A percentile compares a stretch with the other conserved stretches of the same genome.
These are phyloP conservation scores for Dallia pectoralis DNA, from an alignment of 2,797 vertebrate genomes.

Conservation along the genomic window DNA sequence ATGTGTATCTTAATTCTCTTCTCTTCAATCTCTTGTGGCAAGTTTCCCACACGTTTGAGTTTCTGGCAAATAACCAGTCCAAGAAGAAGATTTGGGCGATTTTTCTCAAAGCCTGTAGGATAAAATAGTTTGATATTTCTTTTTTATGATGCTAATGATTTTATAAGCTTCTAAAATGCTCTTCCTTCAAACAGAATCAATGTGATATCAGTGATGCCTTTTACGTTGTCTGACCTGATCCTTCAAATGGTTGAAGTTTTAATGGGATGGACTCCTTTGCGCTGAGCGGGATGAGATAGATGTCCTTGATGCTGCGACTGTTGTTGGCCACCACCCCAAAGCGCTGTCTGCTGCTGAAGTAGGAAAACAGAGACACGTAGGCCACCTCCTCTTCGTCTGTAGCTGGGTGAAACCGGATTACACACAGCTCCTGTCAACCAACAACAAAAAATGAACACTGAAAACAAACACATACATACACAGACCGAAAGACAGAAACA, in stretches of 20 bases:
- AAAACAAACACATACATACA: not conserved
- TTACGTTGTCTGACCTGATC: slow-evolving; percentile 85
- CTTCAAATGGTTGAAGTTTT: slow-evolving; percentile 91
- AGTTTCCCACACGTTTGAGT: slow-evolving; percentile 74
- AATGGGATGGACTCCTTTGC: slow-evolving; percentile 89
- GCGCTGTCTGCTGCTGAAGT: slow-evolving; percentile 96
- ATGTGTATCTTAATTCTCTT: slow-evolving; percentile 78
- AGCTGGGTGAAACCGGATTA: slow-evolving; percentile 95
- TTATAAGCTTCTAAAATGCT: too few relatives aligned
- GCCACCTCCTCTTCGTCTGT: slow-evolving; percentile 97
- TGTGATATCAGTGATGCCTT: not conserved
- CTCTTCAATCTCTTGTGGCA: slow-evolving; percentile 77
- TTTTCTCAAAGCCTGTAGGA: slow-evolving; percentile 86
- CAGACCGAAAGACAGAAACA: not conserved
- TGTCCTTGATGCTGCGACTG: slow-evolving; percentile 91
- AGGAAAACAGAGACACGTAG: slow-evolving; percentile 97
- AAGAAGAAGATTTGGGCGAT: slow-evolving; percentile 91
- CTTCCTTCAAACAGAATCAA: not conserved
- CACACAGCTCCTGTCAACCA: slow-evolving; percentile 85
- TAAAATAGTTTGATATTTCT: not conserved
- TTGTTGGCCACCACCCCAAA: slow-evolving; percentile 96
- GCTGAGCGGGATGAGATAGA: slow-evolving; percentile 95
- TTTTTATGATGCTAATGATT: too few relatives aligned
- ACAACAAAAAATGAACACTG: slow-evolving; percentile 10
- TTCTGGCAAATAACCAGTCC: slow-evolving; percentile 93